These are phyloP conservation scores for Actinia equina DNA, from an alignment of 64 coral and sea anemone genomes.

Conservation along the genomic window DNA sequence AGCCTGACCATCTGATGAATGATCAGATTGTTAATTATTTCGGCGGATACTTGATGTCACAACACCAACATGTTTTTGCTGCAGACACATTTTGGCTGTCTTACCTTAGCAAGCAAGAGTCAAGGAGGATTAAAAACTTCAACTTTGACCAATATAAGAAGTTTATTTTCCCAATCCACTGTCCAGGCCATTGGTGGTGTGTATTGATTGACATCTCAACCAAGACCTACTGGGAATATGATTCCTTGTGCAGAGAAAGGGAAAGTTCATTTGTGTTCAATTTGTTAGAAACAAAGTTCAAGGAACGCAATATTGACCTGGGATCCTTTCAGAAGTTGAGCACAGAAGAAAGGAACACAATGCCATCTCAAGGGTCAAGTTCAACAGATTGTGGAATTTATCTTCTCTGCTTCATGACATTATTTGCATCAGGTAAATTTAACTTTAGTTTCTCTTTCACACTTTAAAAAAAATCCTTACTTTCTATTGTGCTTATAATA, in stretches of 20 bases:
- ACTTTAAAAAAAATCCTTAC: neutral
- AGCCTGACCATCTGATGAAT: neutral
- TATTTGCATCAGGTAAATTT: conserved; percentile 3
- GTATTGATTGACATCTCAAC: neutral
- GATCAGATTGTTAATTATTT: neutral
- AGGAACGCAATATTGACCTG: neutral
- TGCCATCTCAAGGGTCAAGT: neutral
- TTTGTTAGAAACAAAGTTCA: neutral
- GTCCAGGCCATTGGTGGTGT: conserved; percentile 16
- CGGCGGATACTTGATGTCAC: neutral
- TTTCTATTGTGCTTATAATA: neutral
- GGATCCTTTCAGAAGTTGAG: neutral
- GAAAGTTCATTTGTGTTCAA: neutral
- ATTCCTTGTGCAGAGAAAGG: too few relatives aligned
- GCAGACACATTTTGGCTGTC: conserved; percentile 10
- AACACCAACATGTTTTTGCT: conserved; percentile 4
- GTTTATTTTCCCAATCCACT: neutral
- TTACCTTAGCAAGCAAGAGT: neutral
- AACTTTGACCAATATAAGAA: neutral
- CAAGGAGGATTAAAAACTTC: neutral
- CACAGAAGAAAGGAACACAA: neutral
- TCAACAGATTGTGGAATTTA: neutral
- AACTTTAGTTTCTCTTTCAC: neutral
- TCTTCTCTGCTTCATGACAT: conserved; percentile 7
- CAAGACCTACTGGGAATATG: neutral